phyloP scores from a whole-genome alignment of 2,797 vertebrate species.

The Sciaenops ocellatus region DNA sequence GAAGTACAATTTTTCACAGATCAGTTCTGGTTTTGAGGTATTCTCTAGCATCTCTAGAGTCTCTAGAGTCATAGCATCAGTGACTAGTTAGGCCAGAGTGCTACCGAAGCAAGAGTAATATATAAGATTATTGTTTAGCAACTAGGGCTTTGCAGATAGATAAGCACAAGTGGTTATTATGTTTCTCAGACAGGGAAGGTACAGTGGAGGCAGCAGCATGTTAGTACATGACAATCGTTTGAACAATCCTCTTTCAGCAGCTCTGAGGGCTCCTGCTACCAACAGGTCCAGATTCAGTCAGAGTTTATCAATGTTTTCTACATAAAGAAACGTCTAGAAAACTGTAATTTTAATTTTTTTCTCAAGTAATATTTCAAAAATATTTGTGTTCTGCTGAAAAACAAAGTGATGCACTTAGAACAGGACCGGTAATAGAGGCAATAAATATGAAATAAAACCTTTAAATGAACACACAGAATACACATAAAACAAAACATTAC shows the following conservation, averaged over 20 bases:
- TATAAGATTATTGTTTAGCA: neutral
- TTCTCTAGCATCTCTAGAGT: no score
- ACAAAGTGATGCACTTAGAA: neutral
- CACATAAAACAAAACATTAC: neutral
- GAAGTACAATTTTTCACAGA: neutral
- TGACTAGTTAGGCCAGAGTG: neutral
- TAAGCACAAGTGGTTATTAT: neutral
- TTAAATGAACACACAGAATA: neutral
- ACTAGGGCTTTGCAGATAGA: neutral
- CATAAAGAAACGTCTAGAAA: neutral
- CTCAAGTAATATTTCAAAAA: neutral
- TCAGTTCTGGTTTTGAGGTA: no score
- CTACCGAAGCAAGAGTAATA: neutral
- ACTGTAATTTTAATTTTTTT: neutral
- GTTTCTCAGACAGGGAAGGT: neutral
- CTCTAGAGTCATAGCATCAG: neutral
- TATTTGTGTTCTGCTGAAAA: neutral
- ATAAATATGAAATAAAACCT: neutral
- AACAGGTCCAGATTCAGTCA: neutral
- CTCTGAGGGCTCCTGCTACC: neutral
- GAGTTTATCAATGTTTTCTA: neutral
- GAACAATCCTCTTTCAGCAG: slow-evolving; percentile 1
- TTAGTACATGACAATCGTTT: neutral
- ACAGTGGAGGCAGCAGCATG: neutral
- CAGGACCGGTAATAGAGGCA: neutral